A percentile compares a stretch with the other conserved stretches of the same genome.
These are phyloP conservation scores for Sebastes kiyomatsui DNA, from an alignment of 2,797 vertebrate species.

Conservation along the genomic window DNA sequence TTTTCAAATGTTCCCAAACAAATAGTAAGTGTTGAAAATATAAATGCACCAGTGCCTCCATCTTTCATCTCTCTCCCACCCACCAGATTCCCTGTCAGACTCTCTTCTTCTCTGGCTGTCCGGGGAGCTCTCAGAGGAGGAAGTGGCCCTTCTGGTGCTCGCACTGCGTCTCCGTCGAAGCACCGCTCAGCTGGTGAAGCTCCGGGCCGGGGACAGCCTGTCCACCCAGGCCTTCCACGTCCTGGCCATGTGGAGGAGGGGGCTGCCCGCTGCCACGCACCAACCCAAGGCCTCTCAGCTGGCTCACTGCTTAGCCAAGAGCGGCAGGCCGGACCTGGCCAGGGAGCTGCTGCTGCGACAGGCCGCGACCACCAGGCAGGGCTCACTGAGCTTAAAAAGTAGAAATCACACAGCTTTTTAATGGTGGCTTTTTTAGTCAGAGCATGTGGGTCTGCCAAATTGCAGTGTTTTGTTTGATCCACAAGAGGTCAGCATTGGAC, in stretches of 20 bases:
- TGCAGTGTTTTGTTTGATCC: constrained; percentile 11
- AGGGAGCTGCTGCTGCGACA: constrained; percentile 82
- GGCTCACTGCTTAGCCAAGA: constrained; percentile 82
- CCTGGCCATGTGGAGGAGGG: constrained; percentile 87
- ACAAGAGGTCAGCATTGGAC: constrained; percentile 62
- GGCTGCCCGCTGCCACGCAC: constrained; percentile 77
- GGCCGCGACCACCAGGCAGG: constrained; percentile 26
- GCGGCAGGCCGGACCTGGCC: constrained; percentile 85
- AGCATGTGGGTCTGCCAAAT: neutral
- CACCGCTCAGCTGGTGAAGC: constrained; percentile 84
- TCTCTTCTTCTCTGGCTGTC: constrained; percentile 87
- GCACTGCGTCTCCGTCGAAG: constrained; percentile 82
- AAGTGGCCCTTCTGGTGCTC: constrained; percentile 68
- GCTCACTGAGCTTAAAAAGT: neutral
- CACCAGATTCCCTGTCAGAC: constrained; percentile 81
- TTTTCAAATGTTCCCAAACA: neutral
- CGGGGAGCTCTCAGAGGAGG: constrained; percentile 86
- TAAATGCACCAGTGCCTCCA: neutral
- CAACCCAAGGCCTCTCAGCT: constrained; percentile 83
- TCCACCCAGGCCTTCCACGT: constrained; percentile 85
- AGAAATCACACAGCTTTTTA: neutral
- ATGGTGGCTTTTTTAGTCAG: neutral
- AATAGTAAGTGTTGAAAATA: neutral
- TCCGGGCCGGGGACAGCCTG: constrained; percentile 81
- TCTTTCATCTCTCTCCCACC: neutral